Percentiles rank a stretch among this genome's conserved stretches.
Evolutionary conservation across 2,888 invertebrate species (phyloP).

Genomic region (Chrysolina haemoptera): DNA sequence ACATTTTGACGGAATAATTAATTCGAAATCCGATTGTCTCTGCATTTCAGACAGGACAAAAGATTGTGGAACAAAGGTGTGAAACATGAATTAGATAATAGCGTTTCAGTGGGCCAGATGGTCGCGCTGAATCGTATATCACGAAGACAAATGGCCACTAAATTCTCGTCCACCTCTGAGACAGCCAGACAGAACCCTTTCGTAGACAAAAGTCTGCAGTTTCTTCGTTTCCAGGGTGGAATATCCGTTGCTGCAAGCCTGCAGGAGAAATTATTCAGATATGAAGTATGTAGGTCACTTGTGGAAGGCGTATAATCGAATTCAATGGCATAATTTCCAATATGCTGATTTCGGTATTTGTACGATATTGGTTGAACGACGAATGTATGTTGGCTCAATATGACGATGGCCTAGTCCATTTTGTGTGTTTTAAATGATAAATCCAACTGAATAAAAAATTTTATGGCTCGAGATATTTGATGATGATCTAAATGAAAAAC

Average conservation of each 20-base stretch:
- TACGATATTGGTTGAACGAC: background rate
- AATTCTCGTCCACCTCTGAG: slow-evolving; percentile 63
- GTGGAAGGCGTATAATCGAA: background rate
- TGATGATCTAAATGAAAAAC: too few relatives aligned
- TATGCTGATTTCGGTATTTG: background rate
- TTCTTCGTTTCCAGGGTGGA: slow-evolving; percentile 25
- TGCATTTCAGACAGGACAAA: slow-evolving; percentile 43
- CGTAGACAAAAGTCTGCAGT: slow-evolving; percentile 31
- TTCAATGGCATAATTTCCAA: background rate
- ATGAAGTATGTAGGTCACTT: slow-evolving; percentile 15
- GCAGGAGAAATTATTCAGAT: slow-evolving; percentile 7
- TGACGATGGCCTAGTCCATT: too few relatives aligned
- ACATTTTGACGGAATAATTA: background rate
- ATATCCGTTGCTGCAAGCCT: slow-evolving; percentile 12
- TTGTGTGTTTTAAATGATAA: too few relatives aligned
- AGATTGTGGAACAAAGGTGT: slow-evolving; percentile 55
- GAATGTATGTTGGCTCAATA: too few relatives aligned
- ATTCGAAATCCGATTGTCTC: slow-evolving; percentile 38
- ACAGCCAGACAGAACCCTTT: slow-evolving; percentile 51
- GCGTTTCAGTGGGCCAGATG: slow-evolving; percentile 55
- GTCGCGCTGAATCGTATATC: slow-evolving; percentile 60
- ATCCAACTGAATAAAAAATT: too few relatives aligned
- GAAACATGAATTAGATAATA: slow-evolving; percentile 60
- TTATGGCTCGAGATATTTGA: too few relatives aligned
- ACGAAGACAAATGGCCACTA: slow-evolving; percentile 66